Evolutionary conservation across 2,797 vertebrate species (phyloP).

Genomic region (Allobates femoralis): DNA sequence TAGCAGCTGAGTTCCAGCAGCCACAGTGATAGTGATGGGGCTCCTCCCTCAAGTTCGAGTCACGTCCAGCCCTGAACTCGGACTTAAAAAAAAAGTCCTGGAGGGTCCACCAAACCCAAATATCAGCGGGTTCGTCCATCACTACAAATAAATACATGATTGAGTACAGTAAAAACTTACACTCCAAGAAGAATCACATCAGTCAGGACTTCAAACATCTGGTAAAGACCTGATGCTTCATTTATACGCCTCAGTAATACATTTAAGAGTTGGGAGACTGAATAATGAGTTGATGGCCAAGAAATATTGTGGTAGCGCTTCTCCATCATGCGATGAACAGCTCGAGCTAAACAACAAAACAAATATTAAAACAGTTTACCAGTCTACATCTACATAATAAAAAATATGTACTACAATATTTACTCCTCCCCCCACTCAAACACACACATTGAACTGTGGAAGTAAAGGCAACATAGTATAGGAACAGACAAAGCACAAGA

Average conservation of each 20-base stretch:
- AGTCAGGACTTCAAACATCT: conserved; percentile 92
- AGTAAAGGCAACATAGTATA: no score
- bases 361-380: neutral
- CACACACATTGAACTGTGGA: no score
- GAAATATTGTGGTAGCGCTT: conserved; percentile 82
- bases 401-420: neutral
- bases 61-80: no score
- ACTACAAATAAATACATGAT: neutral
- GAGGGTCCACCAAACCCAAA: no score
- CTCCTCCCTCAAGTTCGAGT: no score
- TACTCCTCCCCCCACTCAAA: no score
- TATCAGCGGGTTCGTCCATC: no score
- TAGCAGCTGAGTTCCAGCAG: no score
- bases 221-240: conserved; percentile 94
- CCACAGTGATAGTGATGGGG: no score
- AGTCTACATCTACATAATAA: neutral
- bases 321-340: conserved; percentile 89
- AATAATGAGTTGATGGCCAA: conserved; percentile 82
- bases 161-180: conserved; percentile 73
- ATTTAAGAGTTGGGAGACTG: conserved; percentile 83
- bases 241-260: conserved; percentile 88
- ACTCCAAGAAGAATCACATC: conserved; percentile 87
- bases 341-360: conserved; percentile 76
- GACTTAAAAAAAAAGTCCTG: no score
- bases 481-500: no score